These are phyloP conservation scores for Hypomecis punctinalis DNA, from an alignment of 2,888 invertebrate species.

Conservation along the genomic window DNA sequence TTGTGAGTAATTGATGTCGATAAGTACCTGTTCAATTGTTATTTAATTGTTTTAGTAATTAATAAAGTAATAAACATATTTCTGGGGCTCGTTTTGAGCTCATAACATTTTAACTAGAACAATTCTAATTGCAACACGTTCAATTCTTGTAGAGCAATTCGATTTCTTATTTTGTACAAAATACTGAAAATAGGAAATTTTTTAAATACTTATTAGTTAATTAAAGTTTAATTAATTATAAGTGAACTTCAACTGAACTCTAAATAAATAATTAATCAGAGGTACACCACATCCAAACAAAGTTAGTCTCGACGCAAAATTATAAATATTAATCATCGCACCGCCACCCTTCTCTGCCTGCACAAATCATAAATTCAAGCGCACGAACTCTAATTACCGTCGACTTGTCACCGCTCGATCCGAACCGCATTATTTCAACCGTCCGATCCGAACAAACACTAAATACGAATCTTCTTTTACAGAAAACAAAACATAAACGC, in stretches of 20 bases:
- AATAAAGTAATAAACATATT: slow-evolving; percentile 24
- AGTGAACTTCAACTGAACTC: slow-evolving; percentile 20
- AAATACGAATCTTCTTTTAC: slow-evolving; percentile 47
- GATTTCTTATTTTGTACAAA: background rate
- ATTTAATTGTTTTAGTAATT: slow-evolving; percentile 27
- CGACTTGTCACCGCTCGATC: slow-evolving; percentile 54
- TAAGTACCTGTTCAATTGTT: slow-evolving; percentile 28
- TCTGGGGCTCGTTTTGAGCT: slow-evolving; percentile 11
- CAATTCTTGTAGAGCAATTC: background rate
- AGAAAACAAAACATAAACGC: slow-evolving; percentile 58
- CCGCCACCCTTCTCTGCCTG: slow-evolving; percentile 52
- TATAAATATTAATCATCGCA: slow-evolving; percentile 46
- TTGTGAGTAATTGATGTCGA: slow-evolving; percentile 37
- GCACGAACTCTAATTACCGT: slow-evolving; percentile 44
- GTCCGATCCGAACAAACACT: slow-evolving; percentile 33
- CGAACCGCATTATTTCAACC: slow-evolving; percentile 33
- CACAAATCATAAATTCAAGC: slow-evolving; percentile 45
- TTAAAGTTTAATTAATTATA: background rate
- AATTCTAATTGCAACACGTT: background rate
- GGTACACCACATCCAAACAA: slow-evolving; percentile 35
- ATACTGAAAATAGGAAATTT: background rate
- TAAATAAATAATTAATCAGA: slow-evolving; percentile 30
- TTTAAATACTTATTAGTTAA: background rate
- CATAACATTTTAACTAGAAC: slow-evolving; percentile 3
- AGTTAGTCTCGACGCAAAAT: slow-evolving; percentile 41